A percentile compares a stretch with the other conserved stretches of the same genome.
Conservation (phyloP, 2,113 vertebrate species). For the Etia nguti region DNA sequence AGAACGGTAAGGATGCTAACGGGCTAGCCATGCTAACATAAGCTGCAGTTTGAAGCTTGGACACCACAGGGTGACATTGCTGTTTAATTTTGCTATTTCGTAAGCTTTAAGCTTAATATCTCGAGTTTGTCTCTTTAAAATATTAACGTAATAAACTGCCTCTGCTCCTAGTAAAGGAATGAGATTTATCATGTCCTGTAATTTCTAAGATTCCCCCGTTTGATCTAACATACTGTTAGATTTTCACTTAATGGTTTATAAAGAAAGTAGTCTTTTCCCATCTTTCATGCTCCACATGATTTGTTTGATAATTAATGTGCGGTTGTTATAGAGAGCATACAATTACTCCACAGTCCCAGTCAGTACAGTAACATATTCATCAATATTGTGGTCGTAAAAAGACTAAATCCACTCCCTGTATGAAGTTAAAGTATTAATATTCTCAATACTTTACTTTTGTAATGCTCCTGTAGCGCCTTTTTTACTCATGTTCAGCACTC, state of each 20-base stretch:
- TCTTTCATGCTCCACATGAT: background rate
- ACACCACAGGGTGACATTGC: background rate
- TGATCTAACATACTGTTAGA: background rate
- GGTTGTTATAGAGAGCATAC: background rate
- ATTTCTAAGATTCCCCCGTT: background rate
- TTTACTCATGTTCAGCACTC: background rate
- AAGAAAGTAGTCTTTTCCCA: background rate
- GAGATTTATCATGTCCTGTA: background rate
- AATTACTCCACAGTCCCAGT: background rate
- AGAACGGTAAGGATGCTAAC: conserved; percentile 55
- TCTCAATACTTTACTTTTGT: background rate
- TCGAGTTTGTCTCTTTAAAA: background rate
- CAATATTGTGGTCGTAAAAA: background rate
- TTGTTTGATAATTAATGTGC: background rate
- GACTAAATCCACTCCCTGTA: background rate
- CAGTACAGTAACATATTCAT: background rate
- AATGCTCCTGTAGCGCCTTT: background rate
- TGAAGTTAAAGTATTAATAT: background rate
- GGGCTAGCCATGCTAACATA: background rate
- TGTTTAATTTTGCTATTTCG: background rate
- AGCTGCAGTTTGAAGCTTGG: background rate
- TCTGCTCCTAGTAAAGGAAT: background rate
- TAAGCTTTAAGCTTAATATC: background rate
- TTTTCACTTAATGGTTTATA: background rate
- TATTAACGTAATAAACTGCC: background rate